A percentile compares a stretch with the other conserved stretches of the same genome.
These are phyloP conservation scores for Cyprinus carpio DNA, from an alignment of 2,113 vertebrate genomes.

Conservation along the genomic window DNA sequence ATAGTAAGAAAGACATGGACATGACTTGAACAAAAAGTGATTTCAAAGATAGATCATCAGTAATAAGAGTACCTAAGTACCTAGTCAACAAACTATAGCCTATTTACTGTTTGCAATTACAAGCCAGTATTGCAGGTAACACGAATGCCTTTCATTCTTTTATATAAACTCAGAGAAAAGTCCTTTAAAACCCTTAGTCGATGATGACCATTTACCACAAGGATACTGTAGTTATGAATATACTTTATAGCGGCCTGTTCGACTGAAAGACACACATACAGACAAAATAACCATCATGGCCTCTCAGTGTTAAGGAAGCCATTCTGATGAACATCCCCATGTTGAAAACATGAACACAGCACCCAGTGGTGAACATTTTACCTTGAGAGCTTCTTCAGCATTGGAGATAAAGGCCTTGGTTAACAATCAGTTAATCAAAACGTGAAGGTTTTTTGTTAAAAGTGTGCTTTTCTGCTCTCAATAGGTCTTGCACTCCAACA, in stretches of 20 bases:
- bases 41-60: not conserved
- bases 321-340: slow-evolving; percentile 31
- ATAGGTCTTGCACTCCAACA: not conserved
- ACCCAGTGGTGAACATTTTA: slow-evolving; percentile 21
- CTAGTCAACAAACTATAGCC: no score
- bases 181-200: not conserved
- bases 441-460: slow-evolving; percentile 40
- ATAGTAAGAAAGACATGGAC: not conserved
- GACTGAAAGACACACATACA: not conserved
- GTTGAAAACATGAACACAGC: slow-evolving; percentile 6
- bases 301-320: slow-evolving; percentile 12
- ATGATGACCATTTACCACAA: not conserved
- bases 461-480: slow-evolving; percentile 28
- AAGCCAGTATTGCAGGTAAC: not conserved
- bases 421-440: slow-evolving; percentile 33
- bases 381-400: slow-evolving; percentile 50
- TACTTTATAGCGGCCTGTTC: not conserved
- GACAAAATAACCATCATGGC: not conserved
- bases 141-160: not conserved
- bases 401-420: slow-evolving; percentile 31
- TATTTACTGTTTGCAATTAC: not conserved
- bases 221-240: slow-evolving; percentile 11
- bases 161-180: not conserved
- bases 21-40: not conserved
- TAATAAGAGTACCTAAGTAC: no score